Percentiles rank a stretch among this genome's conserved stretches.
Conservation (phyloP, 53 echinoderm and acorn worm species). For the Echinarachnius parma region DNA sequence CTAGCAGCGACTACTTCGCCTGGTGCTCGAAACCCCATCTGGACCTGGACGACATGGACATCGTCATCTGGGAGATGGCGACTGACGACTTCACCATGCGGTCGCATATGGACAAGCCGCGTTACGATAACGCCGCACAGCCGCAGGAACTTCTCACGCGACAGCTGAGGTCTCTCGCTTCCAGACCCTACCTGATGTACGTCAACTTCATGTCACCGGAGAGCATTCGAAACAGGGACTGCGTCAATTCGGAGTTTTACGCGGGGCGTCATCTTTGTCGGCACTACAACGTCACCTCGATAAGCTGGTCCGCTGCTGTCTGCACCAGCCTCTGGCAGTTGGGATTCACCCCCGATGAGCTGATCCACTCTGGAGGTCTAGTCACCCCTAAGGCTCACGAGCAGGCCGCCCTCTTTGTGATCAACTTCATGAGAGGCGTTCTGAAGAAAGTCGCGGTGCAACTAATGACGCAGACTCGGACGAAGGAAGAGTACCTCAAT, state of each 20-base stretch:
- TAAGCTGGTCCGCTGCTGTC: constrained; percentile 76
- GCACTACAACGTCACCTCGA: constrained; percentile 71
- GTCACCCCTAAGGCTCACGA: constrained; percentile 57
- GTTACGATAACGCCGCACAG: constrained; percentile 57
- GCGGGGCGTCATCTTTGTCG: constrained; percentile 53
- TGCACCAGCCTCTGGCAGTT: constrained; percentile 63
- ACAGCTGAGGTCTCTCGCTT: constrained; percentile 40
- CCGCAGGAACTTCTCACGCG: constrained; percentile 71
- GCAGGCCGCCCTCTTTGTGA: constrained; percentile 71
- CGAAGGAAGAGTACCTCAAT: constrained; percentile 52
- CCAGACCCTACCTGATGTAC: constrained; percentile 65
- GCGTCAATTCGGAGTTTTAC: constrained; percentile 79
- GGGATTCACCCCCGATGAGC: constrained; percentile 67
- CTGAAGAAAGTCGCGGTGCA: constrained; percentile 51
- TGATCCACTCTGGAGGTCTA: constrained; percentile 50
- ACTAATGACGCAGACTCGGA: constrained; percentile 47
- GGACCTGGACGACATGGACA: constrained; percentile 62
- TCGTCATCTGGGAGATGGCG: constrained; percentile 71
- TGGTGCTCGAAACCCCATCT: constrained; percentile 77
- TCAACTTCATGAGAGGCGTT: constrained; percentile 53
- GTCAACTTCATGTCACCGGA: constrained; percentile 67
- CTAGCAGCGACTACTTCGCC: constrained; percentile 71
- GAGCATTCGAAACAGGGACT: constrained; percentile 63
- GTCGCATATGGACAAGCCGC: constrained; percentile 37
- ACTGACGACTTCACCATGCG: constrained; percentile 63